phyloP scores from a whole-genome alignment of 2,113 vertebrate genomes.

The Engraulis encrasicolus region DNA sequence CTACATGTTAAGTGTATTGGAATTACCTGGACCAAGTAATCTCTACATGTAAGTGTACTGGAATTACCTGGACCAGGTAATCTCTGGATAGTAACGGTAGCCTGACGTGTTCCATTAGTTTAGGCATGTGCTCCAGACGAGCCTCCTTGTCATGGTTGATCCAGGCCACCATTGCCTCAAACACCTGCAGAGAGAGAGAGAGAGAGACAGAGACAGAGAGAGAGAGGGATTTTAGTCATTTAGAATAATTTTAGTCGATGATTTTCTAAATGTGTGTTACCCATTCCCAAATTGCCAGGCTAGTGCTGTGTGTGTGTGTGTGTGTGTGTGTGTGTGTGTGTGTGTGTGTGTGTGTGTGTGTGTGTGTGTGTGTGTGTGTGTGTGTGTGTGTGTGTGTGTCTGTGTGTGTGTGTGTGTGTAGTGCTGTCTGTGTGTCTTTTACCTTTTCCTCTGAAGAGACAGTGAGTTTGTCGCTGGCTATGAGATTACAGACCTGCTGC shows the following conservation, averaged over 20 bases:
- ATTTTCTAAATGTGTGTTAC: too few relatives aligned
- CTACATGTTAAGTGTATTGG: too few relatives aligned
- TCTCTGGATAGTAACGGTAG: slow-evolving; percentile 92
- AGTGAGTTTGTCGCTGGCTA: slow-evolving; percentile 95
- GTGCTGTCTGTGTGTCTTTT: slow-evolving; percentile 25
- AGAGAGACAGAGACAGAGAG: background rate
- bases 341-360: background rate
- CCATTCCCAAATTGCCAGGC: too few relatives aligned
- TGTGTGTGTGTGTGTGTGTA: background rate
- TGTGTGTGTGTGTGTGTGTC: background rate
- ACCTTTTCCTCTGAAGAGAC: slow-evolving; percentile 98
- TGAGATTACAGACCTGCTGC: slow-evolving; percentile 95
- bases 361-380: background rate
- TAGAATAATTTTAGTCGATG: too few relatives aligned
- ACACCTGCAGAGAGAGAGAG: slow-evolving; percentile 76
- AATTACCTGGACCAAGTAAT: background rate
- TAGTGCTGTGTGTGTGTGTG: background rate
- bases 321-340: background rate
- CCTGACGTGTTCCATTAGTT: slow-evolving; percentile 94
- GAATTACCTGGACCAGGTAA: slow-evolving; percentile 91
- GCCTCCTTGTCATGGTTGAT: slow-evolving; percentile 92
- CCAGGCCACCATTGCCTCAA: slow-evolving; percentile 95
- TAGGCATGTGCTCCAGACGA: slow-evolving; percentile 91
- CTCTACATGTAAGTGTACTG: background rate
- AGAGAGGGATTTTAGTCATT: background rate